Conservation (phyloP, 2,113 vertebrate species). For the Aphelocoma coerulescens region DNA sequence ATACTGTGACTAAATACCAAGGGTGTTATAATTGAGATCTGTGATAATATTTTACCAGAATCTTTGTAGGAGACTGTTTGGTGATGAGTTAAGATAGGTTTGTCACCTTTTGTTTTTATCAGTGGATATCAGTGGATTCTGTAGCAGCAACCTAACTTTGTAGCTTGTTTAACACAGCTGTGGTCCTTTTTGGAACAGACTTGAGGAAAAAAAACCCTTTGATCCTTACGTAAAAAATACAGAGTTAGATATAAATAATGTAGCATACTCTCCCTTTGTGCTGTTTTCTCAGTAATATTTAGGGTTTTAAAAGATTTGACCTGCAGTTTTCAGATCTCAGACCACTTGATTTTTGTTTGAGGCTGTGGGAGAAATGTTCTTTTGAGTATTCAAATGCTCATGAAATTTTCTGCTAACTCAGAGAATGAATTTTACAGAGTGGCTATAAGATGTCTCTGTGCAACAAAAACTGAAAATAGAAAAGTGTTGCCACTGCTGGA, state of each 20-base stretch:
- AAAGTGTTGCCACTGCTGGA: not conserved
- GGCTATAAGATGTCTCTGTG: not conserved
- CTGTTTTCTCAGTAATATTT: not conserved
- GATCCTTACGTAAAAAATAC: not conserved
- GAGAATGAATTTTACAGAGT: not conserved
- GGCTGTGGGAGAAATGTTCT: not conserved
- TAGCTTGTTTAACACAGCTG: not conserved
- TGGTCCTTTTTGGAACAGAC: not conserved
- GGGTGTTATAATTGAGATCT: not conserved
- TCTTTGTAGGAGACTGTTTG: not conserved
- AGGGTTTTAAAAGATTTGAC: not conserved
- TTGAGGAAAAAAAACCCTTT: not conserved
- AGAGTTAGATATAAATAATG: not conserved
- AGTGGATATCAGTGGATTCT: not conserved
- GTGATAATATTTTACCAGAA: not conserved
- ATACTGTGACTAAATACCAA: not conserved
- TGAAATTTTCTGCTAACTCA: not conserved
- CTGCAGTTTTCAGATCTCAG: not conserved
- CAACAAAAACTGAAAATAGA: not conserved
- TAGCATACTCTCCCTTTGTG: not conserved
- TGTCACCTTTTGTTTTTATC: not conserved
- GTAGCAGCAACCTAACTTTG: not conserved
- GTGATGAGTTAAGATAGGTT: not conserved
- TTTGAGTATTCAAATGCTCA: not conserved
- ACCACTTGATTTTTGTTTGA: not conserved